These are phyloP conservation scores for Holotrichia oblita DNA, from an alignment of 1,140 invertebrate species.

Conservation along the genomic window DNA sequence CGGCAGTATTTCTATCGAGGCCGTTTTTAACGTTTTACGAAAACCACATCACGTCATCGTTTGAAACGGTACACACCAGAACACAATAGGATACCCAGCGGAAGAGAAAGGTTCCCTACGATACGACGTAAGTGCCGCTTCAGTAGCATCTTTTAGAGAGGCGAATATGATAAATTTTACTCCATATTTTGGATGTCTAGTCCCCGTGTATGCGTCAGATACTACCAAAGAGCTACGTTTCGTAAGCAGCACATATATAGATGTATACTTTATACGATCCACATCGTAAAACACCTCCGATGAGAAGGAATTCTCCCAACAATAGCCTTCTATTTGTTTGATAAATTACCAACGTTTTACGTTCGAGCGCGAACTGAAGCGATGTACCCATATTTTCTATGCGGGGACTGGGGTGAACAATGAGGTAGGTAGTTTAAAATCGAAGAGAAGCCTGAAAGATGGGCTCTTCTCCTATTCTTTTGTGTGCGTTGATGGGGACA, in stretches of 20 bases:
- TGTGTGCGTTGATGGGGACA: neutral
- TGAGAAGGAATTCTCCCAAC: neutral
- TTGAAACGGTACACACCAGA: neutral
- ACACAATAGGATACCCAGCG: neutral
- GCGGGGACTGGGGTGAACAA: neutral
- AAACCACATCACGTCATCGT: neutral
- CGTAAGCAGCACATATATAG: neutral
- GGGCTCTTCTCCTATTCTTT: neutral
- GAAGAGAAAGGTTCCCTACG: neutral
- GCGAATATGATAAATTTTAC: constrained; percentile 6
- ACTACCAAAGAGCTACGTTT: neutral
- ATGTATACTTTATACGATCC: neutral
- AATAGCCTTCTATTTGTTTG: constrained; percentile 17
- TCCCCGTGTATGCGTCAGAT: neutral
- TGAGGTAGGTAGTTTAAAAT: neutral
- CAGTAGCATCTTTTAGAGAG: neutral
- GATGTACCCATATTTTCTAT: neutral
- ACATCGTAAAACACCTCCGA: neutral
- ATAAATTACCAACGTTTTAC: constrained; percentile 15
- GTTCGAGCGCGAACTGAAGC: neutral
- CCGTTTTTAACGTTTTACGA: neutral
- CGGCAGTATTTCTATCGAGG: no score
- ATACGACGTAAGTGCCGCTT: neutral
- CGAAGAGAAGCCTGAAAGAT: neutral
- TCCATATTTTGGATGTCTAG: neutral